Base-by-base conservation (phyloP, 2,888 invertebrate genomes). In the Chorisops tibialis region DNA sequence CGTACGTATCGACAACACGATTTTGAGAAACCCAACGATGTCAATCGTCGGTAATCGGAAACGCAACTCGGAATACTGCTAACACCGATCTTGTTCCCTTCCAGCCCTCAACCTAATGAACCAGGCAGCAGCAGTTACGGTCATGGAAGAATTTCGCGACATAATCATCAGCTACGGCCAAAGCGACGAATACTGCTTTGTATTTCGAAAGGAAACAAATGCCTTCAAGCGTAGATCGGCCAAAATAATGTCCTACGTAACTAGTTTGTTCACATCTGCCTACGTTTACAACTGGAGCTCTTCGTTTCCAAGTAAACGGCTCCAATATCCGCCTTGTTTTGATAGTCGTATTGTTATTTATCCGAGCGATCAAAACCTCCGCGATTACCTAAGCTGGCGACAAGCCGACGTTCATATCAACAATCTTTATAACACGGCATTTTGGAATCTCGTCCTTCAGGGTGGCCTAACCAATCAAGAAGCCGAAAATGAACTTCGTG, bases 371-470 rank as follows among this genome's bases (percentile, higher is more conserved):
- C 81, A 88, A 70, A 94, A 92, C 78, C 78, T 98, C 39, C 83
- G 87, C 66, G 94, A 96, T 78, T 96, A 96, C 73, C 80, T 96
- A 60, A 89, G 90, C 72, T 95, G 95, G 95, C 82, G 95, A 52
- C 95, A 96, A 79, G 94, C 92, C 21, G 95, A 96, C 79, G 92
- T 94, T 60, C 97, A 98, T 74, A 89, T 98, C 16, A 98, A 98
- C 77, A 98, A 98, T 81, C 82, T 98, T 66, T 96, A 98, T 72
- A 98, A 98, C 74, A 97, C 97, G 3, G 71, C 91, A 65, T 98
- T 98, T 80, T 97, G 97, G 97, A 87, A 85, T 69, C 81, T 98
- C 59, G 87, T 97, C 4, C 81, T 88, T 62, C 84, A 87, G 74
- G 87, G 87, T 59, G 87, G 88, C 7, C 75, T 93, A 62, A 87